Evolutionary conservation across 92 coral and sea anemone species (phyloP), one percentile per base, ranked within the genome.

Genomic region (Pocillopora grandis): DNA sequence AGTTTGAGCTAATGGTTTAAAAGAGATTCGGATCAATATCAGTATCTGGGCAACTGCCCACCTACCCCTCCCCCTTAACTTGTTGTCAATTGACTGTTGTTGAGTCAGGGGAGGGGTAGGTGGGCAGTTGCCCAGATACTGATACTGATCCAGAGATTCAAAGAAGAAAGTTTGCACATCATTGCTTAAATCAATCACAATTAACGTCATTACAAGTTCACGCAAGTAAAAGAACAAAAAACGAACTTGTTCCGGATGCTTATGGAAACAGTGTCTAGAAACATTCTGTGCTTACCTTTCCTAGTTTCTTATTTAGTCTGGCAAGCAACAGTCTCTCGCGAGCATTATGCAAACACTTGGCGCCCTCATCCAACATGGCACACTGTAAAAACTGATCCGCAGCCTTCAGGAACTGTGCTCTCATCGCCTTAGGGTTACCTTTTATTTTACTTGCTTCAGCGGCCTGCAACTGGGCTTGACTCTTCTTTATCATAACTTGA

Each of bases 401-500:
- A 48, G 98, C 98, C 67, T 76, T 87, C 76, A 87, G 61, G 80
- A 90, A 95, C 86, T 89, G 89, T 9, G 82, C 77, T 78, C 90
- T 89, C 91, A 91, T 86, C 77, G 68, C 66, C 14, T 87, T 91
- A 21, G 97, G 98, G 71, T 93, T 92, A 14, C 76, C 79, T 72
- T 89, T 93, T 59, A 87, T 80, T 70, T 87, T 91, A 48, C 81
- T 85, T 4, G 97, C 98, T 20, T 93, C 89, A 31, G 90, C 94
- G 10, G 97, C 98, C 71, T 89, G 93, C 48, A 89, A 81, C 77
- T 95, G 98, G 21, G 98, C 98, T 66, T 93, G 81, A 84, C 95
- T 87, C 85, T 87, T 91, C 70, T 79, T 87, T 68, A 89, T 72
- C 98, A 91, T 93, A 70, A 77, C 36, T 56, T 84, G 69, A 76